phyloP scores from a whole-genome alignment of 2,888 invertebrate species.

The Platynereis dumerilii region DNA sequence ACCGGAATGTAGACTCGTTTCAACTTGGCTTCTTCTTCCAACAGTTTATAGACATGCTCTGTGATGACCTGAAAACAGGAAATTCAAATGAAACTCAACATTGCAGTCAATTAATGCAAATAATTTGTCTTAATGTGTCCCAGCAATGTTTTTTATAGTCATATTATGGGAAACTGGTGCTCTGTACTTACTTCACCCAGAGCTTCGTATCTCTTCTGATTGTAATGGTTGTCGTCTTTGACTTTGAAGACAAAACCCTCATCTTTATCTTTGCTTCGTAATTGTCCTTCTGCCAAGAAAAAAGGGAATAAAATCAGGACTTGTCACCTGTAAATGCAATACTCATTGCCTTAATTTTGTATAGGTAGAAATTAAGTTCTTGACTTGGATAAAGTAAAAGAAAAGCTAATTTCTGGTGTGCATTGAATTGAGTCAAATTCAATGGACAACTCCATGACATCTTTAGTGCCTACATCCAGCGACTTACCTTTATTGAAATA shows the following conservation, averaged over 20 bases:
- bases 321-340: not conserved
- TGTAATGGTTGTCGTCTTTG: constrained; percentile 70
- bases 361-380: no score
- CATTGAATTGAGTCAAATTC: no score
- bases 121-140: not conserved
- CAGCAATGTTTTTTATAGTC: not conserved
- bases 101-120: not conserved
- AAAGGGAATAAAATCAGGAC: not conserved
- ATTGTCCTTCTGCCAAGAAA: constrained; percentile 69
- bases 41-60: constrained; percentile 72
- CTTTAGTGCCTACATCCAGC: no score
- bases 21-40: constrained; percentile 70
- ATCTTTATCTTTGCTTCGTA: constrained; percentile 70
- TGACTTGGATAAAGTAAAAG: no score
- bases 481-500: constrained; percentile 21
- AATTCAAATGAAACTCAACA: not conserved
- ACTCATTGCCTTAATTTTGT: no score
- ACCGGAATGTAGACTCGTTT: constrained; percentile 70
- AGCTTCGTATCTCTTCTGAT: constrained; percentile 76
- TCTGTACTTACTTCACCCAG: constrained; percentile 69
- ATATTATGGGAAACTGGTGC: not conserved
- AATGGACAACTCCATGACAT: no score
- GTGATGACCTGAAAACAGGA: constrained; percentile 69
- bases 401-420: no score
- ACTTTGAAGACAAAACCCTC: constrained; percentile 72